A percentile compares a stretch with the other conserved stretches of the same genome.
phyloP scores from a whole-genome alignment of 1,140 invertebrate genomes.

The Venustaconcha ellipsiformis region DNA sequence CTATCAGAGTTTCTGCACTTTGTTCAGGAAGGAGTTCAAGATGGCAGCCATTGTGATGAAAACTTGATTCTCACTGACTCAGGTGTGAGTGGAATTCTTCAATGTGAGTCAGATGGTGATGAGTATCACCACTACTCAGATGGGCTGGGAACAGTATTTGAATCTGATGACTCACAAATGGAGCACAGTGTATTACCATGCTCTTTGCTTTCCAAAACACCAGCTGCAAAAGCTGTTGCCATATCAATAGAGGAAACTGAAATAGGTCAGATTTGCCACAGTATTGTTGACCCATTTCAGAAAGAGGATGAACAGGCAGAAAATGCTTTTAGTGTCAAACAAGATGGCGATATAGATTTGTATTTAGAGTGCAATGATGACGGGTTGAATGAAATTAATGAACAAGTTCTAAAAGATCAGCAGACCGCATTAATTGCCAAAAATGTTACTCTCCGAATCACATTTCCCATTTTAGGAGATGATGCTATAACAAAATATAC shows the following conservation, averaged over 20 bases:
- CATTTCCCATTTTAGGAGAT: conserved; percentile 13
- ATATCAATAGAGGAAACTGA: background rate
- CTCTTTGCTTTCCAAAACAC: too few species aligned
- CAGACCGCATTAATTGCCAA: conserved; percentile 14
- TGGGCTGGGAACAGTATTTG: too few species aligned
- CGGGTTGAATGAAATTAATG: background rate
- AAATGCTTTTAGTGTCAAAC: conserved; percentile 4
- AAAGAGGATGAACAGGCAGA: conserved; percentile 2
- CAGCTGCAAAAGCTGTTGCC: background rate
- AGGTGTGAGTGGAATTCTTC: too few species aligned
- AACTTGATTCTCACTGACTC: too few species aligned
- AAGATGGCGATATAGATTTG: conserved; percentile 34
- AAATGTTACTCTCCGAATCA: conserved; percentile 34
- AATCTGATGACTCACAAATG: too few species aligned
- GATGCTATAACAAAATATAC: background rate
- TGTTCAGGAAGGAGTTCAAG: too few species aligned
- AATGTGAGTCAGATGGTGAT: too few species aligned
- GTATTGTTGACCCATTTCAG: conserved; percentile 5
- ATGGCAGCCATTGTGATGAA: too few species aligned
- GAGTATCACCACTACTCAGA: too few species aligned
- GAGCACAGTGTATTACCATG: too few species aligned
- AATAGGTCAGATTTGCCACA: background rate
- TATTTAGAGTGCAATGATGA: conserved; percentile 47
- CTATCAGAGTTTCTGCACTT: too few species aligned
- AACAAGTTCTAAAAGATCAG: conserved; percentile 7